phyloP scores from a whole-genome alignment of 2,797 vertebrate genomes.

The Micrastur ruficollis region DNA sequence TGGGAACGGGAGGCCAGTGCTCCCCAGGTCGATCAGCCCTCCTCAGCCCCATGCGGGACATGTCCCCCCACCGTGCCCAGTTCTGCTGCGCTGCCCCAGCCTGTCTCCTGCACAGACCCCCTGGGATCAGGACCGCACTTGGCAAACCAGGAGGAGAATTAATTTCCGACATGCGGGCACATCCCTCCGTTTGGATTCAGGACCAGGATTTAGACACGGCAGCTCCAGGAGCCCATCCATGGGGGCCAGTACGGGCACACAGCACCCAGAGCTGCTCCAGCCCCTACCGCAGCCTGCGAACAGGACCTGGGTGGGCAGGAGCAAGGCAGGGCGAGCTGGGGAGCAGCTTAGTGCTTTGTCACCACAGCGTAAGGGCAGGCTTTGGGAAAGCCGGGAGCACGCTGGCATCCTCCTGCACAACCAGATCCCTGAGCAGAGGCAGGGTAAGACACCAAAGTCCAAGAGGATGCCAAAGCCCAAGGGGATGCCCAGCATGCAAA shows the following conservation, averaged over 20 bases:
- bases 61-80: too few relatives aligned
- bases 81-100: rapidly evolving
- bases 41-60: background rate
- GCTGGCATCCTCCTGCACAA: background rate
- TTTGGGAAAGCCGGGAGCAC: rapidly evolving
- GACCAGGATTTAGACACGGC: background rate
- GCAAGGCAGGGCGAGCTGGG: background rate
- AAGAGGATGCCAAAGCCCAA: background rate
- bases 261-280: background rate
- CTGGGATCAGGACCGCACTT: too few relatives aligned
- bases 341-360: background rate
- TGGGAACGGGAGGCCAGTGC: background rate
- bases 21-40: background rate
- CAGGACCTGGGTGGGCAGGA: rapidly evolving
- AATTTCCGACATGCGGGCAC: background rate
- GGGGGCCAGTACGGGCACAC: too few relatives aligned
- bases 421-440: background rate
- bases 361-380: background rate
- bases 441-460: background rate
- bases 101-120: background rate
- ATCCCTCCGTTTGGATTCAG: background rate
- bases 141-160: background rate
- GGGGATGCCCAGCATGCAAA: background rate
- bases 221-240: background rate
- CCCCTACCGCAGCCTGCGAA: background rate